Base-by-base conservation (phyloP, 2,113 vertebrate genomes). In the Gavialis gangeticus region DNA sequence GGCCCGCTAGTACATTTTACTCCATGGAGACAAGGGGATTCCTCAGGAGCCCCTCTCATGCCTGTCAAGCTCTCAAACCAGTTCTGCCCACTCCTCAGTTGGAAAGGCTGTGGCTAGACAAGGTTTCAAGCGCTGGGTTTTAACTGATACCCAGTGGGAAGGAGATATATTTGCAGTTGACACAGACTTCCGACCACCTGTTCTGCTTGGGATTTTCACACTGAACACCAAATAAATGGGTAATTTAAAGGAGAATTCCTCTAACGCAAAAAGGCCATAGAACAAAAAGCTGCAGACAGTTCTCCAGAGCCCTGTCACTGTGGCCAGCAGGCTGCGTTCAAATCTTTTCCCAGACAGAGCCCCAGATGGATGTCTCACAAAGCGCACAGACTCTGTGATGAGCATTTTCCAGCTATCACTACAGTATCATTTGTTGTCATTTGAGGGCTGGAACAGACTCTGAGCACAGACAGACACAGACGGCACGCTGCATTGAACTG, bases 391-490 rank as follows among this genome's bases (percentile, higher is more conserved):
- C 8, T 30, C 57, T 30, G 22, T 57, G 21, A 7, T 46, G 25
- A 8, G 14, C 0, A 3, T 22, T 73, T 16, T 34, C 82, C 63
- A 84, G 63, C 76, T 60, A 46, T 8, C 3, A 1, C 60, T 12
- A 6, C 24, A 3, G 0, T 0, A 24, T 6, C 30, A 10, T 83
- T 57, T 37, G 55, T 56, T 12, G 19, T 6, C 55, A 34, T 0
- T 12, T 22, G 1, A 54, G 18, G 58, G 22, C 1, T 0, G 7
- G 24, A 28, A 7, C 0, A 66, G 78, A 12, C 16, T 24, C 69
- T 56, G 2, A 3, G 56, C 55, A 56, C 24, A 1, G 0, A 3
- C 2, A 46, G 55, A 46, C 10, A 25, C 54, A 12, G 8, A 0
- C 1, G 0, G 55, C 79, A 46, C 62, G 3, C 58, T 1, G 1